Conservation (phyloP, 2,797 vertebrate species). For the Echeneis naucrates region DNA sequence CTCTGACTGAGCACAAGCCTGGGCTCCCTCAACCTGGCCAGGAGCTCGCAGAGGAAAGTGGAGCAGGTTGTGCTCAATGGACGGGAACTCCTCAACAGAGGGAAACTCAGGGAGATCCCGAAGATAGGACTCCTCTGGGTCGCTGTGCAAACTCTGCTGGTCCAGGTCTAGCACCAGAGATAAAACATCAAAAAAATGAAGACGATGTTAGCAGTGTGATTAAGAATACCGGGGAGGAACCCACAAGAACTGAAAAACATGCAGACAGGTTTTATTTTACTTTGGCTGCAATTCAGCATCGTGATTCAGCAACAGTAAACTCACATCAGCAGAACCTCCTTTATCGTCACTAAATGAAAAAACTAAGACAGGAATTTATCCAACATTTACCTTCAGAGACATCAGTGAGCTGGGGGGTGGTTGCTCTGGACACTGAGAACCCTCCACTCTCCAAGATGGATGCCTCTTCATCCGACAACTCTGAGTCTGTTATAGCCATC, state of each 20-base stretch:
- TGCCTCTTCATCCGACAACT: conserved; percentile 97
- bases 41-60: conserved; percentile 74
- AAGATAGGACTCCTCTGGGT: conserved; percentile 90
- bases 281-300: no score
- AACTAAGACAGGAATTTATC: background rate
- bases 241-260: no score
- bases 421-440: conserved; percentile 97
- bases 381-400: conserved; percentile 92
- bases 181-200: background rate
- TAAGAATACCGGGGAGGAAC: background rate
- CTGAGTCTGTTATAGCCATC: conserved; percentile 98
- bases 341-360: background rate
- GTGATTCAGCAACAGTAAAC: background rate
- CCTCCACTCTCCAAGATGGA: conserved; percentile 98
- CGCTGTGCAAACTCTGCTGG: conserved; percentile 93
- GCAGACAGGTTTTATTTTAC: no score
- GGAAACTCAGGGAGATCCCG: conserved; percentile 91
- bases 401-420: conserved; percentile 94
- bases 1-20: conserved; percentile 32
- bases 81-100: conserved; percentile 88
- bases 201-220: background rate
- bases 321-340: background rate
- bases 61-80: conserved; percentile 81
- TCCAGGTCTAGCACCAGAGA: conserved; percentile 88
- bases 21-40: conserved; percentile 27